A percentile compares a stretch with the other conserved stretches of the same genome.
phyloP scores from a whole-genome alignment of 2,113 vertebrate species.

The Sylvietta virens region DNA sequence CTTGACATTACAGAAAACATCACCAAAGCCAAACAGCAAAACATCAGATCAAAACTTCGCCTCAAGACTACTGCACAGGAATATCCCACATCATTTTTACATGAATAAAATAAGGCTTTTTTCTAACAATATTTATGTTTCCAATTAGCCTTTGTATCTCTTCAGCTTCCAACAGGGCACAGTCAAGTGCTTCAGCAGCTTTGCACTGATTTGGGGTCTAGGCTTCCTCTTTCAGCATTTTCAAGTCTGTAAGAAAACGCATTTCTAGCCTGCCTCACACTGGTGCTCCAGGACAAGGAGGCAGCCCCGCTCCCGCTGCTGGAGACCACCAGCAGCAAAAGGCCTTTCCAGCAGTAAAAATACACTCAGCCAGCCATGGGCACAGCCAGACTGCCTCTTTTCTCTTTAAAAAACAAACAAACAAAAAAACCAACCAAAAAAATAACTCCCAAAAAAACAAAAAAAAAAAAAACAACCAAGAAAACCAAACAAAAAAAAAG shows the following conservation, averaged over 20 bases:
- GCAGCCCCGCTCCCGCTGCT: rapidly evolving
- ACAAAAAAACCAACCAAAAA: too few relatives aligned
- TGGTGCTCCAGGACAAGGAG: background rate
- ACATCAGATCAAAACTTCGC: background rate
- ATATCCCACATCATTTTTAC: background rate
- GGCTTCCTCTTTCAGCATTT: background rate
- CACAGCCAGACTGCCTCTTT: background rate
- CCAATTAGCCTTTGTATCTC: background rate
- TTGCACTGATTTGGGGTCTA: background rate
- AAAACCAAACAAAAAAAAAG: too few relatives aligned
- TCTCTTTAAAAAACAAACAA: background rate
- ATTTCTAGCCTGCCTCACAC: background rate
- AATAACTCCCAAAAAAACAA: too few relatives aligned
- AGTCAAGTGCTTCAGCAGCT: background rate
- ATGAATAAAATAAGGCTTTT: background rate
- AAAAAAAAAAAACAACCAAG: too few relatives aligned
- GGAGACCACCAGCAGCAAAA: background rate
- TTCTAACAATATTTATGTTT: background rate
- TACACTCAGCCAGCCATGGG: background rate
- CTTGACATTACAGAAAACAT: background rate
- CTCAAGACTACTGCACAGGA: background rate
- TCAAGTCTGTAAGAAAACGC: background rate
- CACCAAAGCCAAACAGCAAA: background rate
- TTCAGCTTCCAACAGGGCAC: background rate
- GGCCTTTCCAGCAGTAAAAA: background rate